phyloP scores from a whole-genome alignment of 2,888 invertebrate genomes.

The Sisyra nigra region DNA sequence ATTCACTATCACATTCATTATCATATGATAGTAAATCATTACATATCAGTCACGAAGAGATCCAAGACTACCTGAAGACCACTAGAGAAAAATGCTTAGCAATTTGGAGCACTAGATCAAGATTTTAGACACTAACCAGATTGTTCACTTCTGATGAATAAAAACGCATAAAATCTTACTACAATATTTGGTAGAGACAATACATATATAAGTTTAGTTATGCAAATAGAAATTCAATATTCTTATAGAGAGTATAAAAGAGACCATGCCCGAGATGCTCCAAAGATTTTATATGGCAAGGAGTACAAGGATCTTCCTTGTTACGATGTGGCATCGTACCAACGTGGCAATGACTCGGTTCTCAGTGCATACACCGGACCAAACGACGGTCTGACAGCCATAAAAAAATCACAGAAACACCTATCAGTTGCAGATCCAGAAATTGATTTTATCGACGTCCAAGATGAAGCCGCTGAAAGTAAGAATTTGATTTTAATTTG shows the following conservation, averaged over 20 bases:
- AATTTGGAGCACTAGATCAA: too few species aligned
- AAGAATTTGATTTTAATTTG: slow-evolving; percentile 14
- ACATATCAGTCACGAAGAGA: too few species aligned
- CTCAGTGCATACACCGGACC: slow-evolving; percentile 69
- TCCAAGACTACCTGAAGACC: too few species aligned
- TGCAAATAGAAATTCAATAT: slow-evolving; percentile 8
- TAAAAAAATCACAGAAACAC: slow-evolving; percentile 47
- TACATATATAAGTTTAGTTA: too few species aligned
- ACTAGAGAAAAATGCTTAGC: too few species aligned
- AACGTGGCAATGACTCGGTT: slow-evolving; percentile 36
- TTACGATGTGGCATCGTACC: slow-evolving; percentile 33
- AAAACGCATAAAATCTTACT: too few species aligned
- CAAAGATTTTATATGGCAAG: slow-evolving; percentile 50
- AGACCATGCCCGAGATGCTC: slow-evolving; percentile 27
- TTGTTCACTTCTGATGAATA: too few species aligned
- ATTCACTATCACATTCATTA: too few species aligned
- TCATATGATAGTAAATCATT: too few species aligned
- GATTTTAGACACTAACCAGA: too few species aligned
- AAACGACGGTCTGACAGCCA: slow-evolving; percentile 60
- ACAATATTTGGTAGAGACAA: too few species aligned
- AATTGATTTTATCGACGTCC: slow-evolving; percentile 54
- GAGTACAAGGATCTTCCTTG: slow-evolving; percentile 57
- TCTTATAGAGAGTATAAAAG: slow-evolving; percentile 24
- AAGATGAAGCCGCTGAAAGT: slow-evolving; percentile 20
- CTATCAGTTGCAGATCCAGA: slow-evolving; percentile 48